Evolutionary conservation across 2,888 invertebrate genomes (phyloP), one percentile per base, ranked within the genome.

Genomic region (Alviniconcha strummeri): DNA sequence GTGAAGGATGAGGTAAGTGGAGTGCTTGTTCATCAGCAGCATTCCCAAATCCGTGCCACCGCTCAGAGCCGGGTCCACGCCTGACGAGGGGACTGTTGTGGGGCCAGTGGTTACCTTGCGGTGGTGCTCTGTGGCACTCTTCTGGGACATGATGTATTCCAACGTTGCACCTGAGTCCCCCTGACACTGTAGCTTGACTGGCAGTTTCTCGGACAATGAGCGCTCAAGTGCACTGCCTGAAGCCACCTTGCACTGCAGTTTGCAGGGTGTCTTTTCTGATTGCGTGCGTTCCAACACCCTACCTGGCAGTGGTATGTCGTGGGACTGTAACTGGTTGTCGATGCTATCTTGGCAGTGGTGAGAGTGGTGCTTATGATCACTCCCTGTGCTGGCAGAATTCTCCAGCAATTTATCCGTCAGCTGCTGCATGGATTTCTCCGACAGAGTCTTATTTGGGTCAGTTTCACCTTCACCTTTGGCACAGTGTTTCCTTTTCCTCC

Each of bases 1-100:
- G 81, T 90, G 89, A 83, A 93, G 84, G 15, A 92, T 91, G 9
- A 90, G 84, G 75, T 90, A 89, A 36, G 82, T 82, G 69, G 77
- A 77, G 57, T 82, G 82, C 56, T 82, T 82, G 77, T 77, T 82
- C 76, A 82, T 76, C 55, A 76, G 56, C 67, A 82, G 77, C 67
- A 82, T 76, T 36, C 77, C 76, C 52, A 76, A 15, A 17, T 60
- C 64, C 8, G 57, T 78, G 78, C 56, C 55, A 15, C 19, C 15
- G 52, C 9, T 75, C 60, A 72, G 15, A 19, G 72, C n/a, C 4
- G 69, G 69, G n/a, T 69, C 64, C 17, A 69, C 8, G 77, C 54
- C 60, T 15, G 76, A 36, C 5, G 60, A 15, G 3, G 77, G 54
- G 3, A 57, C 15, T 19, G 71, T n/a, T 5, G 52, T 19, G 19